Conservation (phyloP, 2,888 invertebrate genomes). For the Aleiodes testaceus region DNA sequence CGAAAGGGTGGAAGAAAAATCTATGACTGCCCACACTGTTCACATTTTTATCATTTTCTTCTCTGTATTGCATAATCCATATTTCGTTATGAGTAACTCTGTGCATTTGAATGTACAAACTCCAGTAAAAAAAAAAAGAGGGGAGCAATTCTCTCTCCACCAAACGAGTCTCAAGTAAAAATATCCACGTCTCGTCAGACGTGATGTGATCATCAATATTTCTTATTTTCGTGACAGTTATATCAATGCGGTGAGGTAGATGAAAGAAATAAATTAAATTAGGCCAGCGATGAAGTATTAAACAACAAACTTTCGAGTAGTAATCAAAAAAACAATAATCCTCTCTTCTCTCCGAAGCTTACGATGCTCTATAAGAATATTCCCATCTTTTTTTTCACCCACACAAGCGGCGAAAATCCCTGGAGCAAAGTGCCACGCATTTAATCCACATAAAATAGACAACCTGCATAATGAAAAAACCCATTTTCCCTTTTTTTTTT, state of each 20-base stretch:
- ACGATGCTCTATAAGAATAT: too few species aligned
- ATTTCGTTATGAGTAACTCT: neutral
- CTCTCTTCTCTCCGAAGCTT: too few species aligned
- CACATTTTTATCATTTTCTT: neutral
- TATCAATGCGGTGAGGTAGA: neutral
- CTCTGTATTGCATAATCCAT: constrained; percentile 2
- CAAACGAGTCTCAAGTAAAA: constrained; percentile 15
- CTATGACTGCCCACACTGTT: neutral
- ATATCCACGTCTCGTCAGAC: constrained; percentile 26
- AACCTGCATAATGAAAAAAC: too few species aligned
- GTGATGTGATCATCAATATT: constrained; percentile 25
- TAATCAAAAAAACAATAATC: too few species aligned
- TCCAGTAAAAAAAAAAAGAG: neutral
- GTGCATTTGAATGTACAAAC: constrained; percentile 12
- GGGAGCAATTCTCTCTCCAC: neutral
- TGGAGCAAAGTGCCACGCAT: too few species aligned
- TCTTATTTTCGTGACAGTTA: neutral
- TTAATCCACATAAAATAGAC: too few species aligned
- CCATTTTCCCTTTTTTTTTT: neutral
- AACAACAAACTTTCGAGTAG: too few species aligned
- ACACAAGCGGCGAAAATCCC: too few species aligned
- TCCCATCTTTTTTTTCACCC: too few species aligned
- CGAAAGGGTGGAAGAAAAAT: neutral
- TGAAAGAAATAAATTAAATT: neutral
- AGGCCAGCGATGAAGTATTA: too few species aligned